Conservation (phyloP, 2,888 invertebrate genomes). For the Leptopterna dolabrata region DNA sequence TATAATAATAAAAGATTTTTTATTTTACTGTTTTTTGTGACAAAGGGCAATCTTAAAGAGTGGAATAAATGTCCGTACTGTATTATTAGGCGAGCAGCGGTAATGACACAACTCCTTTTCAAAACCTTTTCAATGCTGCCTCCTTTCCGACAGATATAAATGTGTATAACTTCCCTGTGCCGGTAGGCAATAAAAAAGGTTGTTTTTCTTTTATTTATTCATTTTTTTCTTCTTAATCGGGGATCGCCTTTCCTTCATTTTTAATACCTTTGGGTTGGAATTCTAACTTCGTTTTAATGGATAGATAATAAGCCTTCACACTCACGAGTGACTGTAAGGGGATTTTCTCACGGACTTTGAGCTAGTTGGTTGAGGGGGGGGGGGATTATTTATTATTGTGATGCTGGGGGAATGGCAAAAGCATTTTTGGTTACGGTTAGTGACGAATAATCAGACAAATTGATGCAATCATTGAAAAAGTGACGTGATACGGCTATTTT, state of each 20-base stretch:
- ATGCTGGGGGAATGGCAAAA: too few relatives aligned
- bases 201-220: slow-evolving; percentile 20
- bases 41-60: background rate
- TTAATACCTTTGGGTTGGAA: slow-evolving; percentile 22
- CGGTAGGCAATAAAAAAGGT: slow-evolving; percentile 8
- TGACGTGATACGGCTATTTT: too few relatives aligned
- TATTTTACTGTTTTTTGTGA: background rate
- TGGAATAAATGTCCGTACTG: slow-evolving; percentile 24
- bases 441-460: too few relatives aligned
- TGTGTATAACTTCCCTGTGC: slow-evolving; percentile 47
- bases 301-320: slow-evolving; percentile 44
- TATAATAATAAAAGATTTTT: slow-evolving; percentile 24
- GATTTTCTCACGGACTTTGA: background rate
- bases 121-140: slow-evolving; percentile 45
- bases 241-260: slow-evolving; percentile 34
- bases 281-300: slow-evolving; percentile 46
- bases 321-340: background rate
- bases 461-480: too few relatives aligned
- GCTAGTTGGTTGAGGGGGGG: background rate
- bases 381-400: background rate
- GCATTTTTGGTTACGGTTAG: too few relatives aligned
- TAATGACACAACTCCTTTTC: slow-evolving; percentile 50
- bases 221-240: background rate
- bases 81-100: slow-evolving; percentile 41
- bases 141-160: slow-evolving; percentile 50